Percentiles rank a stretch among this genome's conserved stretches.
phyloP scores from a whole-genome alignment of 2,113 vertebrate genomes.

The Rhinogobius similis region DNA sequence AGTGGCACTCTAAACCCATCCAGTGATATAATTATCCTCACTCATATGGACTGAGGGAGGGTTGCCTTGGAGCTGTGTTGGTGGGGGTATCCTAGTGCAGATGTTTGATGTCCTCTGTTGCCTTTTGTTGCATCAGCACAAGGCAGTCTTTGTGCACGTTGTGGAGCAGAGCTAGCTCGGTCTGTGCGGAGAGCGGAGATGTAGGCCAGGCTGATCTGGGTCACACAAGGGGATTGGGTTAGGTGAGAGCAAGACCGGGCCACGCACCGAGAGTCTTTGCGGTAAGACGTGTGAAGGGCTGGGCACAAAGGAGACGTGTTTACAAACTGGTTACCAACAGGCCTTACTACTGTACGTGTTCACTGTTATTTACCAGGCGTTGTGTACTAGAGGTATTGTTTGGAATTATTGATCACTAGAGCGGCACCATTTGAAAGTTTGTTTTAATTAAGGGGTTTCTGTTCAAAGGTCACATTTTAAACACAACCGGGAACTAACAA shows the following conservation, averaged over 20 bases:
- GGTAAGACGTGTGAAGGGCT: neutral
- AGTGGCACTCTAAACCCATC: neutral
- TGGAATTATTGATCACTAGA: neutral
- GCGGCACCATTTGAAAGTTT: no score
- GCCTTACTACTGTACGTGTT: neutral
- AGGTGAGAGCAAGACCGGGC: constrained; percentile 36
- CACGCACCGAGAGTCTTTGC: neutral
- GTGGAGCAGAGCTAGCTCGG: constrained; percentile 31
- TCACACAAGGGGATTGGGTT: constrained; percentile 48
- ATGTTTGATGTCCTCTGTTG: constrained; percentile 74
- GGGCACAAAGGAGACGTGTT: neutral
- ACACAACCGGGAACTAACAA: no score
- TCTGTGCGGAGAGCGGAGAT: constrained; percentile 29
- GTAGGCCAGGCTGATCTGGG: constrained; percentile 51
- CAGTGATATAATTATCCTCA: neutral
- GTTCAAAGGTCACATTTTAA: no score
- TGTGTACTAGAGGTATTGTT: neutral
- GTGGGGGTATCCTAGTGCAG: constrained; percentile 54
- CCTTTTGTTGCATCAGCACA: constrained; percentile 77
- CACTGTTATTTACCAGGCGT: neutral
- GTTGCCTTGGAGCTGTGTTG: constrained; percentile 35
- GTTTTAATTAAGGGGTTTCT: no score
- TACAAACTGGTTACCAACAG: neutral
- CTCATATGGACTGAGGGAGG: constrained; percentile 15
- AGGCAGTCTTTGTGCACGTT: constrained; percentile 56